Evolutionary conservation across 2,113 vertebrate genomes (phyloP).

Genomic region (Strix aluco): DNA sequence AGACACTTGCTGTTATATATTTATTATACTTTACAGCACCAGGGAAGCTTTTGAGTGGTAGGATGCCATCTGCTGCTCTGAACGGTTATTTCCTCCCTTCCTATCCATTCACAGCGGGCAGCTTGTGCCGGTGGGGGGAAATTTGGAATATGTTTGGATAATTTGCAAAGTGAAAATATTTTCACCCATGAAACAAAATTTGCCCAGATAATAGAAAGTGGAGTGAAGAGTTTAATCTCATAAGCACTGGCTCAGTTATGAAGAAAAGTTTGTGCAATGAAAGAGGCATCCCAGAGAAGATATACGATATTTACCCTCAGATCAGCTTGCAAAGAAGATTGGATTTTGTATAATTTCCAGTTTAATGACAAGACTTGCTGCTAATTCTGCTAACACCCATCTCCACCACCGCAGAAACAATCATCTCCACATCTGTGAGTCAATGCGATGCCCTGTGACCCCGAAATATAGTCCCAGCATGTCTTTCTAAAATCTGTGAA

Average conservation of each 20-base stretch:
- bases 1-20: background rate
- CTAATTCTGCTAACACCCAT: background rate
- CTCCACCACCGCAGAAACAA: background rate
- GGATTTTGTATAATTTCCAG: background rate
- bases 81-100: conserved; percentile 2
- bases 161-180: background rate
- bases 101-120: background rate
- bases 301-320: background rate
- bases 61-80: conserved; percentile 63
- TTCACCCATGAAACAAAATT: background rate
- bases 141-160: background rate
- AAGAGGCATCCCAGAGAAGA: background rate
- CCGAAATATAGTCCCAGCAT: background rate
- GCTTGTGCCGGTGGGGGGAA: background rate
- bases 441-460: background rate
- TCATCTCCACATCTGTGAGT: background rate
- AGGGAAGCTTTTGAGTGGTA: conserved; percentile 11
- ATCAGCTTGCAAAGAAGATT: background rate
- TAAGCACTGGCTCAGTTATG: background rate
- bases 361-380: background rate
- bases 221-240: background rate
- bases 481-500: background rate
- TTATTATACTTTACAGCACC: background rate
- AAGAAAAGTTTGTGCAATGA: background rate
- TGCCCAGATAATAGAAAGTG: background rate